Conservation (phyloP, 2,797 vertebrate genomes). For the Chelmon rostratus region DNA sequence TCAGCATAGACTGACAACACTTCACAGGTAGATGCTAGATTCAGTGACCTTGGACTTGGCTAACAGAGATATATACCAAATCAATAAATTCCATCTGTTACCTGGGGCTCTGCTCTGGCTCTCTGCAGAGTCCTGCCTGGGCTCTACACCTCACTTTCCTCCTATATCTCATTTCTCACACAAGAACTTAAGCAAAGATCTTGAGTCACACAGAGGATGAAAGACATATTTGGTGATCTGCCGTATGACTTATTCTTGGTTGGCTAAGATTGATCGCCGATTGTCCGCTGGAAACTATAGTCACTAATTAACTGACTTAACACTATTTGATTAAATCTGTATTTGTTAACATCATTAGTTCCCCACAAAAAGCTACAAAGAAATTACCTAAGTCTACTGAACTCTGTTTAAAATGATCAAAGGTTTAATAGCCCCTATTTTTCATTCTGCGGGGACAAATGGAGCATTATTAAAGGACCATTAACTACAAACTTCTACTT, state of each 20-base stretch:
- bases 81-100: conserved; percentile 65
- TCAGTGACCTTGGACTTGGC: conserved; percentile 58
- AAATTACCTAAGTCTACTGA: neutral
- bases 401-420: conserved; percentile 12
- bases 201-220: neutral
- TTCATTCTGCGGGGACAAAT: conserved; percentile 9
- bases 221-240: neutral
- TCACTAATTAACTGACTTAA: neutral
- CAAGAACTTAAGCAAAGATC: conserved; percentile 16
- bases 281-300: neutral
- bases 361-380: neutral
- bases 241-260: neutral
- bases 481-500: conserved; percentile 1
- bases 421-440: neutral
- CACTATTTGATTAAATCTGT: neutral
- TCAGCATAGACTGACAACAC: conserved; percentile 41
- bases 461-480: conserved; percentile 6
- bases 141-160: conserved; percentile 12
- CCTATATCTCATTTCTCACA: conserved; percentile 21
- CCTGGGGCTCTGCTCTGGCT: conserved; percentile 36
- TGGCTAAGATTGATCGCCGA: conserved; percentile 1
- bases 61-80: conserved; percentile 55
- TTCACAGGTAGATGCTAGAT: conserved; percentile 12
- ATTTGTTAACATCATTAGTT: conserved; percentile 15
- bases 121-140: conserved; percentile 4